These are phyloP conservation scores for Papilio elwesi DNA, from an alignment of 2,888 invertebrate species.

Conservation along the genomic window DNA sequence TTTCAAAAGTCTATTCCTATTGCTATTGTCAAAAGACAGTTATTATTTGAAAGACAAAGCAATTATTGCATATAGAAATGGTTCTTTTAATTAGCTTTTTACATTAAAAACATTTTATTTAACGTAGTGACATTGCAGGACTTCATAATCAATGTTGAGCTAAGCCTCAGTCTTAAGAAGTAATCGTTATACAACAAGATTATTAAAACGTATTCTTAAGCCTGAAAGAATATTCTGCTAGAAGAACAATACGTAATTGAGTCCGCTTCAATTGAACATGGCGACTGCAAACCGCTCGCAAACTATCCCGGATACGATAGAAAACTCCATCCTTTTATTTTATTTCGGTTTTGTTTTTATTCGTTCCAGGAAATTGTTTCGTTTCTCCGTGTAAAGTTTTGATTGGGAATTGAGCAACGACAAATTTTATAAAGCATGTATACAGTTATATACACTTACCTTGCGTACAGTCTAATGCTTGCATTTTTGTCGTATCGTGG, in stretches of 20 bases:
- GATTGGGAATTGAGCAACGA: conserved; percentile 50
- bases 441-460: neutral
- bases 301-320: conserved; percentile 78
- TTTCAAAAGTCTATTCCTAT: conserved; percentile 48
- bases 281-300: conserved; percentile 78
- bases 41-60: neutral
- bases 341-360: conserved; percentile 75
- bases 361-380: conserved; percentile 71
- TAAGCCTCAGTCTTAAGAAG: too few species aligned
- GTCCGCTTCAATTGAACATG: conserved; percentile 66
- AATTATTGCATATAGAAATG: too few species aligned
- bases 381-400: conserved; percentile 60
- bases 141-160: too few species aligned
- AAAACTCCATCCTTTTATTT: conserved; percentile 78
- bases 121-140: too few species aligned
- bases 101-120: too few species aligned
- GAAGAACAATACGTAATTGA: conserved; percentile 59
- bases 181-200: too few species aligned
- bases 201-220: neutral
- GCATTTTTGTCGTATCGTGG: neutral
- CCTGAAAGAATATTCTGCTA: neutral
- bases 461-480: neutral
- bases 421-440: conserved; percentile 30
- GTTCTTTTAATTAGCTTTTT: too few species aligned
- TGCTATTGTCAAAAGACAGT: conserved; percentile 42